phyloP scores from a whole-genome alignment of 2,797 vertebrate genomes.

The Enteromius unitaeniatus region DNA sequence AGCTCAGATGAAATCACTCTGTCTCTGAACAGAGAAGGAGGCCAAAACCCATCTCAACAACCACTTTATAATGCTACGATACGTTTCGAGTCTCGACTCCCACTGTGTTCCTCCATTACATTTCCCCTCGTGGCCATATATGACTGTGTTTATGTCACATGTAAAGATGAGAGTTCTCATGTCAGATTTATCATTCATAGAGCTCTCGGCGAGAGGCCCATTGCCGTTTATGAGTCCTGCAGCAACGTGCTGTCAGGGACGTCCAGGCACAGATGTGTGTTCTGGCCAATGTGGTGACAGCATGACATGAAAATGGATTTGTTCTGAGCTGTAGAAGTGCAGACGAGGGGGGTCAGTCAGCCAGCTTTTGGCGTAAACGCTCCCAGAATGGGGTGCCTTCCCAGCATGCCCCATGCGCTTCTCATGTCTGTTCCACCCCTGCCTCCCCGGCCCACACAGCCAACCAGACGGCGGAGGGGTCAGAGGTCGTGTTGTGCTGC shows the following conservation, averaged over 20 bases:
- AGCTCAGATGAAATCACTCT: constrained; percentile 42
- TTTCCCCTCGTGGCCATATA: constrained; percentile 45
- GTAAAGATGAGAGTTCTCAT: constrained; percentile 50
- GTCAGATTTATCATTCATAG: constrained; percentile 54
- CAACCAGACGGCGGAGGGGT: constrained; percentile 48
- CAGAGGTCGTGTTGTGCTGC: background rate
- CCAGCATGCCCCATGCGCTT: background rate
- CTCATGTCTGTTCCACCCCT: constrained; percentile 13
- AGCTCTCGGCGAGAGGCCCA: constrained; percentile 23
- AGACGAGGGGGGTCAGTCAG: constrained; percentile 22
- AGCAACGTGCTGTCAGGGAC: constrained; percentile 46
- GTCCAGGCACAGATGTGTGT: constrained; percentile 49
- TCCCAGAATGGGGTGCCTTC: constrained; percentile 48
- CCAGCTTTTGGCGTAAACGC: constrained; percentile 24
- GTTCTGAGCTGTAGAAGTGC: constrained; percentile 62
- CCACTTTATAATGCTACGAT: constrained; percentile 61
- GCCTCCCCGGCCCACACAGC: constrained; percentile 4
- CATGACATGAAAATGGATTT: constrained; percentile 76
- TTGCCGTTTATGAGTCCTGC: constrained; percentile 54
- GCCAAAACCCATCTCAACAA: constrained; percentile 27
- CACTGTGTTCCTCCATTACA: constrained; percentile 43
- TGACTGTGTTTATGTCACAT: constrained; percentile 58
- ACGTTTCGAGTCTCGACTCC: constrained; percentile 66
- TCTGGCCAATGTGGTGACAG: constrained; percentile 65
- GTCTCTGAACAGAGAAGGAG: background rate